Percentiles rank a stretch among this genome's conserved stretches.
These are phyloP conservation scores for Brenthis ino DNA, from an alignment of 2,888 invertebrate genomes.

Conservation along the genomic window DNA sequence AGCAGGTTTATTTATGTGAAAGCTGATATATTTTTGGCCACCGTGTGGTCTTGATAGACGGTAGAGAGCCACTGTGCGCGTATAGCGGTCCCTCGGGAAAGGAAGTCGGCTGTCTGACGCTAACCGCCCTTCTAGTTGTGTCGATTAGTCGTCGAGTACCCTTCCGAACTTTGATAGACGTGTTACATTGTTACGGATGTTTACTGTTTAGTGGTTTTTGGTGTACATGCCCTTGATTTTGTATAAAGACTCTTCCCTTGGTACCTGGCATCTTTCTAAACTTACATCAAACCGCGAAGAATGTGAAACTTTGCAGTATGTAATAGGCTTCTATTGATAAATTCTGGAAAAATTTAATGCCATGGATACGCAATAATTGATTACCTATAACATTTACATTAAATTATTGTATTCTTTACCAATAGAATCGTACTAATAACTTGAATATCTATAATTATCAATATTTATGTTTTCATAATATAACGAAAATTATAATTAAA, in stretches of 20 bases:
- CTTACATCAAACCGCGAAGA: not conserved
- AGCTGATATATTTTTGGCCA: conserved; percentile 25
- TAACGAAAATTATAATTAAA: too few relatives aligned
- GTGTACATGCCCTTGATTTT: conserved; percentile 24
- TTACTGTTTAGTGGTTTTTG: conserved; percentile 32
- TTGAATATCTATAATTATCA: too few relatives aligned
- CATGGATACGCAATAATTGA: too few relatives aligned
- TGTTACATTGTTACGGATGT: conserved; percentile 59
- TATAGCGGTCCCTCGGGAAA: conserved; percentile 71
- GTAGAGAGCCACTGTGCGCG: conserved; percentile 49
- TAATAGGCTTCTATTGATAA: too few relatives aligned
- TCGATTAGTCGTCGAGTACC: conserved; percentile 72
- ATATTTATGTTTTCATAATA: too few relatives aligned
- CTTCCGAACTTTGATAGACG: conserved; percentile 78
- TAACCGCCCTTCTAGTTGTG: conserved; percentile 79
- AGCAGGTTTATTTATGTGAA: conserved; percentile 23
- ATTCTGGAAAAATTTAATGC: too few relatives aligned
- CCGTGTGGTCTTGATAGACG: conserved; percentile 47
- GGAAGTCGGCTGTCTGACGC: conserved; percentile 72
- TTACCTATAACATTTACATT: too few relatives aligned
- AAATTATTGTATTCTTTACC: too few relatives aligned
- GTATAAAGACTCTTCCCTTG: not conserved
- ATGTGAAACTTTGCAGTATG: too few relatives aligned
- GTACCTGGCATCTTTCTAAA: too few relatives aligned
- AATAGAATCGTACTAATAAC: too few relatives aligned